Conservation (phyloP, 2,888 invertebrate species). For the Lissonota sp. region DNA sequence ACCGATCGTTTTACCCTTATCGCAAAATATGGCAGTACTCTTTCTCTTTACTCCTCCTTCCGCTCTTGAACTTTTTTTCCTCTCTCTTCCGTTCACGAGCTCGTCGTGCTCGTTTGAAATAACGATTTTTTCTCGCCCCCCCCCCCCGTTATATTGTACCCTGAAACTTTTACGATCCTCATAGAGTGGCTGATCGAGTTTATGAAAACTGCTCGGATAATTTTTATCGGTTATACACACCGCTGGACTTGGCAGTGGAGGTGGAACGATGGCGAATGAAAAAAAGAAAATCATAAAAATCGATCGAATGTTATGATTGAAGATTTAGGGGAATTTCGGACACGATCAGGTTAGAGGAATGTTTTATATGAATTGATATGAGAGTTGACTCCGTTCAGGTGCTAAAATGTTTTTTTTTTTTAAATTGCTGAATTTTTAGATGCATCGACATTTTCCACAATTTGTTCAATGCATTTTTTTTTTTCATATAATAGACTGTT, state of each 20-base stretch:
- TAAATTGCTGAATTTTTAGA: too few species aligned
- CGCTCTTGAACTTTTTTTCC: not conserved
- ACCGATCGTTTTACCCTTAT: not conserved
- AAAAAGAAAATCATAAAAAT: slow-evolving; percentile 3
- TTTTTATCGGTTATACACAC: slow-evolving; percentile 17
- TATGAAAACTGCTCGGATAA: slow-evolving; percentile 15
- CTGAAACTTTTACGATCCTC: slow-evolving; percentile 1
- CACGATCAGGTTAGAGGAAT: too few species aligned
- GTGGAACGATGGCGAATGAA: not conserved
- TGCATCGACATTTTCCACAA: too few species aligned
- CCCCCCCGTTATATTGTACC: not conserved
- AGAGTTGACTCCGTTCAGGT: too few species aligned
- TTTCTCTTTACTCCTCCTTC: not conserved
- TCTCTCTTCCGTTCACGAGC: slow-evolving; percentile 13
- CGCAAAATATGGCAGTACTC: not conserved
- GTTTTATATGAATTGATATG: too few species aligned
- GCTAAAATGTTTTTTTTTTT: too few species aligned
- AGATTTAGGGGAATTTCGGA: not conserved
- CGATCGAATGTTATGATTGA: slow-evolving; percentile 28
- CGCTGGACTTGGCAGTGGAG: not conserved
- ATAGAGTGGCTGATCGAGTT: slow-evolving; percentile 1
- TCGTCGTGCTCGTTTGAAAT: not conserved
- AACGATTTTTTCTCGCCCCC: not conserved
- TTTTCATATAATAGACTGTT: too few species aligned
- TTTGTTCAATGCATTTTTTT: too few species aligned